Base-by-base conservation (phyloP, 2,113 vertebrate genomes). In the Camelus bactrianus region DNA sequence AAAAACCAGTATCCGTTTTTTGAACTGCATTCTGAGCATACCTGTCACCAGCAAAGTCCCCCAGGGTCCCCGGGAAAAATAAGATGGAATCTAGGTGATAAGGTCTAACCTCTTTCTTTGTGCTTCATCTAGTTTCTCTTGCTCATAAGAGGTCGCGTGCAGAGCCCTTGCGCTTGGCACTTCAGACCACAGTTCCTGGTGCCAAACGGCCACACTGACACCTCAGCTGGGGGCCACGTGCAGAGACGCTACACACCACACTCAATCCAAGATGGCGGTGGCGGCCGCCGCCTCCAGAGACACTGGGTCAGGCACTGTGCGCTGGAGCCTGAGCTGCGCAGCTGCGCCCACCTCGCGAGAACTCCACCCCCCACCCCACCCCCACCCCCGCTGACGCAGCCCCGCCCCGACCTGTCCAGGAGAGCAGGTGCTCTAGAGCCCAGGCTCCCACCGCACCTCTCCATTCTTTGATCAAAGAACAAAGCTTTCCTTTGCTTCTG, bases 21-120 rank as follows among this genome's bases (percentile, higher is more conserved):
- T 89, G 35, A 95, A 69, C 22, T 76, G 38, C 76, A 65, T 35
- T 75, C n/a, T 89, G 76, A 75, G 80, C 32, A 65, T 20, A 54
- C 8, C 50, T 14, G 30, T 54, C n/a, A 22, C 19, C 32, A 22
- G 50, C 32, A 77, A 77, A 77, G 75, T 11, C 75, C 50, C 22
- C 75, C 22, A 32, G 32, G 19, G 32, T 19, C 75, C 50, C 52
- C 32, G 26, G n/a, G 76, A 38, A 80, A 80, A 35, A 22, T 6
- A 80, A 80, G n/a, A 35, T 0, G 0, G n/a, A 80, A 14, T 6
- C 76, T 26, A 80, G n/a, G 52, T 56, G n/a, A 80, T 80, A 38
- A 80, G n/a, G 52, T 80, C 76, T 80, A 80, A 56, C 20, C 76
- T 80, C 54, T 56, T 26, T 52, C 22, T 56, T 56, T 35, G 52